Conservation (phyloP, 2,888 invertebrate genomes). For the Noctua janthina region DNA sequence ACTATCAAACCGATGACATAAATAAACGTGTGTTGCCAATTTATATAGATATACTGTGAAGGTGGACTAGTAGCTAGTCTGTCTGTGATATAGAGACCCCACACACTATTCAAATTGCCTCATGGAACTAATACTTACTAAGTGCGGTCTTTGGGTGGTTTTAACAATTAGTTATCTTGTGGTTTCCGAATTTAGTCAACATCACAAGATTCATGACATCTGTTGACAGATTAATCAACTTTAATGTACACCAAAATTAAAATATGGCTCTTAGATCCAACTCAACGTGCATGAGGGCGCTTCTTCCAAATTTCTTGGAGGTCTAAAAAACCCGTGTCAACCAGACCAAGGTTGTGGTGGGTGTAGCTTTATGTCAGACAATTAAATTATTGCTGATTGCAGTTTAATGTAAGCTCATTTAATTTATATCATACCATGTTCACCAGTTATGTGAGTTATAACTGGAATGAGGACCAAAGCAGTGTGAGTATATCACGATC, state of each 20-base stretch:
- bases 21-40: constrained; percentile 38
- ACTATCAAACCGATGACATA: constrained; percentile 43
- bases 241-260: no score
- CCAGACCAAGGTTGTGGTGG: no score
- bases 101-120: neutral
- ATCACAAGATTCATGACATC: no score
- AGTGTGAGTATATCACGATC: neutral
- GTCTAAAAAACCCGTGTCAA: neutral
- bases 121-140: neutral
- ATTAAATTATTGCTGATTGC: no score
- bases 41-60: neutral
- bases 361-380: no score
- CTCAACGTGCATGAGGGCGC: neutral
- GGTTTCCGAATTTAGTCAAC: no score
- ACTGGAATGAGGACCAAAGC: neutral
- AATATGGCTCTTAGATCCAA: neutral
- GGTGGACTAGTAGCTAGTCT: no score
- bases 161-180: neutral
- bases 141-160: neutral
- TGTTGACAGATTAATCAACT: no score
- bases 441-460: neutral
- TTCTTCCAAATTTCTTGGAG: neutral
- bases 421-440: neutral
- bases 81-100: neutral
- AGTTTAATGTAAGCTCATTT: neutral